These are phyloP conservation scores for Venustaconcha ellipsiformis DNA, from an alignment of 1,140 invertebrate species.

Conservation along the genomic window DNA sequence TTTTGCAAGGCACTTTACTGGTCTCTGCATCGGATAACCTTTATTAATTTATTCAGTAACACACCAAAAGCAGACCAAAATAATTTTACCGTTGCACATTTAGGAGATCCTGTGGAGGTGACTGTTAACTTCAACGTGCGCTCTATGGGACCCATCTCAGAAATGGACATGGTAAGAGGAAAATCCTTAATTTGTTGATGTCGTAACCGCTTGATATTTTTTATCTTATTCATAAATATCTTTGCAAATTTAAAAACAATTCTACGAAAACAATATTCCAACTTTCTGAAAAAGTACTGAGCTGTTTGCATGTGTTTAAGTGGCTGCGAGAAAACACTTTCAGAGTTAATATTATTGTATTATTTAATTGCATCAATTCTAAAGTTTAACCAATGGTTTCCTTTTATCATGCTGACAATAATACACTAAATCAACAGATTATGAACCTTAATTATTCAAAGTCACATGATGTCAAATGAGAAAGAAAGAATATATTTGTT, in stretches of 20 bases:
- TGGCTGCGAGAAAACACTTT: neutral
- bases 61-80: too few species aligned
- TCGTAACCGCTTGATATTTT: neutral
- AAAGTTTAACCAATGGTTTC: too few species aligned
- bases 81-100: slow-evolving; percentile 11
- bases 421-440: too few species aligned
- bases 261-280: neutral
- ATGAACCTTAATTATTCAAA: too few species aligned
- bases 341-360: neutral
- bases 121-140: slow-evolving; percentile 91
- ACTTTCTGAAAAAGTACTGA: neutral
- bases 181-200: neutral
- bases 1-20: too few species aligned
- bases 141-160: slow-evolving; percentile 95
- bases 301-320: neutral
- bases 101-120: slow-evolving; percentile 88
- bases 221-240: neutral
- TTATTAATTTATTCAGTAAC: too few species aligned
- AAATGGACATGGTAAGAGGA: slow-evolving; percentile 86
- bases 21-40: too few species aligned
- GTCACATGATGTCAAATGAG: too few species aligned
- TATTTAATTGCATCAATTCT: neutral
- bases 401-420: too few species aligned
- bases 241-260: neutral
- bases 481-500: too few species aligned